Percentiles rank a stretch among this genome's conserved stretches.
phyloP scores from a whole-genome alignment of 2,797 vertebrate genomes.

The Masticophis lateralis region DNA sequence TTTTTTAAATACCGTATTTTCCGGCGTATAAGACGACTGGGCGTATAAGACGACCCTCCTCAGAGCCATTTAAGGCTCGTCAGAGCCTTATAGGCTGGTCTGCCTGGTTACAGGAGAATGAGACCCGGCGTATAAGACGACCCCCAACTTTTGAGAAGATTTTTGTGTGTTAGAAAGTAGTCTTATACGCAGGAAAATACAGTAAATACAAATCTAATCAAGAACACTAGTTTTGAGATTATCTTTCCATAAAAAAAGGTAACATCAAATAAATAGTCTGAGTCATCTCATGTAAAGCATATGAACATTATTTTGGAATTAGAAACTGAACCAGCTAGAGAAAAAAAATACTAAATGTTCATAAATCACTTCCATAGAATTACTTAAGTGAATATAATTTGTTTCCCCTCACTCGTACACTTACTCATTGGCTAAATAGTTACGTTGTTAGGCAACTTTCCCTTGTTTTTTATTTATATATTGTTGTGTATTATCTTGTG shows the following conservation, averaged over 20 bases:
- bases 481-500: background rate
- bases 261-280: background rate
- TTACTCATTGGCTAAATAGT: background rate
- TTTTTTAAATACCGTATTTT: background rate
- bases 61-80: too few species aligned
- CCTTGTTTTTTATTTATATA: background rate
- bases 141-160: too few species aligned
- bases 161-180: too few species aligned
- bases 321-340: background rate
- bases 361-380: background rate
- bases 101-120: too few species aligned
- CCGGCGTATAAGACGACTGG: too few species aligned
- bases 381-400: background rate
- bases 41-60: too few species aligned
- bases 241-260: background rate
- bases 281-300: background rate
- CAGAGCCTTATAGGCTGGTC: too few species aligned
- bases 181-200: too few species aligned
- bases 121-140: too few species aligned
- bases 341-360: background rate
- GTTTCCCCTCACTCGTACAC: background rate
- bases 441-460: background rate
- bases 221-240: background rate
- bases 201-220: background rate
- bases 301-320: background rate